Evolutionary conservation across 2,797 vertebrate species (phyloP).

Genomic region (Coregonus sp.): DNA sequence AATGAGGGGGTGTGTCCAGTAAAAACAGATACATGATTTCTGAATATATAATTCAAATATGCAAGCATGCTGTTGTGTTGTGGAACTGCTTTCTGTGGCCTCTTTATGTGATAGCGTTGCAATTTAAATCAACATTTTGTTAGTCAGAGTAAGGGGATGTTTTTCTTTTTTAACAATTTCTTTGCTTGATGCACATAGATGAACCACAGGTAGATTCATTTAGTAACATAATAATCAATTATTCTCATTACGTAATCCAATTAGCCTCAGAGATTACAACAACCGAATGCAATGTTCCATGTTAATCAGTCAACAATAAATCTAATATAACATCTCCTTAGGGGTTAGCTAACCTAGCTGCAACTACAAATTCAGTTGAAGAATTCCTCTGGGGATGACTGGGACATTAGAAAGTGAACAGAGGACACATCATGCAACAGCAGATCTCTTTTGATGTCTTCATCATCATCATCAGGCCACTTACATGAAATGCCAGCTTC

Average conservation of each 20-base stretch:
- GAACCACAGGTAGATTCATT: constrained; percentile 64
- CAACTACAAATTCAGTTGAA: constrained; percentile 70
- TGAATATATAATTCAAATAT: neutral
- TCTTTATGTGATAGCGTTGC: neutral
- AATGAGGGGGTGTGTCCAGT: too few relatives aligned
- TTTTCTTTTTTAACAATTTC: neutral
- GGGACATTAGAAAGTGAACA: constrained; percentile 65
- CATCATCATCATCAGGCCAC: constrained; percentile 49
- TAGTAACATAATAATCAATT: constrained; percentile 76
- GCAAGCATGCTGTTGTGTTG: neutral
- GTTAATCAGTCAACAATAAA: constrained; percentile 79
- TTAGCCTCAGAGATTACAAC: constrained; percentile 68
- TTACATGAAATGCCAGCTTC: constrained; percentile 54
- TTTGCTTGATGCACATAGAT: constrained; percentile 32
- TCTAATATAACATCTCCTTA: constrained; percentile 74
- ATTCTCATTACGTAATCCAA: constrained; percentile 67
- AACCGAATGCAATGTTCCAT: constrained; percentile 64
- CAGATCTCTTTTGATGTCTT: constrained; percentile 47
- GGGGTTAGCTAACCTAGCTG: constrained; percentile 60
- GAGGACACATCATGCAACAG: constrained; percentile 54
- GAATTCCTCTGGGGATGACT: constrained; percentile 66
- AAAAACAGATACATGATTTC: neutral
- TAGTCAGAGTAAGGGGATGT: neutral
- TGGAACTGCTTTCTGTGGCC: neutral
- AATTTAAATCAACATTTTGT: neutral